Evolutionary conservation across 2,888 invertebrate species (phyloP).

Genomic region (Philhelius pedissequus): DNA sequence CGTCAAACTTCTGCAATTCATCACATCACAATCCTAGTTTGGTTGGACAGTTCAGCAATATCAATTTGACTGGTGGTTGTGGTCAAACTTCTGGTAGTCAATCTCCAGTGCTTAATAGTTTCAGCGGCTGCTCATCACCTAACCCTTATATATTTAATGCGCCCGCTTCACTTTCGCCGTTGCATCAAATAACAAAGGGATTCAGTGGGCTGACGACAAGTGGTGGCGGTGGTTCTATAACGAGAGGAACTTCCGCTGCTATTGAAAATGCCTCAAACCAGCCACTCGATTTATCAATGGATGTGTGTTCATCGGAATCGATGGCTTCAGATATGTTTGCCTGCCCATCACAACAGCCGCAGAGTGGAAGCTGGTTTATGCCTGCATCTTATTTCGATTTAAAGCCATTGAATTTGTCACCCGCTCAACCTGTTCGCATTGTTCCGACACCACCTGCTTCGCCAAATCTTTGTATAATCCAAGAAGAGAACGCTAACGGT

Average conservation of each 20-base stretch:
- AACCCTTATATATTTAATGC: constrained; percentile 75
- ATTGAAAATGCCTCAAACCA: constrained; percentile 76
- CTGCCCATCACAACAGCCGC: constrained; percentile 60
- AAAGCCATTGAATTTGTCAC: constrained; percentile 78
- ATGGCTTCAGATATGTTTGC: constrained; percentile 44
- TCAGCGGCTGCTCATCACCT: constrained; percentile 77
- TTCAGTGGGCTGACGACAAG: constrained; percentile 87
- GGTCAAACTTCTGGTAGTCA: constrained; percentile 76
- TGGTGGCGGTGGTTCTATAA: constrained; percentile 84
- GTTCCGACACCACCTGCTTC: constrained; percentile 79
- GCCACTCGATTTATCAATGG: constrained; percentile 78
- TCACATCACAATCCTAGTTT: constrained; percentile 68
- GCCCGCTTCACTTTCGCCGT: constrained; percentile 80
- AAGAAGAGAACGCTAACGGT: constrained; percentile 83
- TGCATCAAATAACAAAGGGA: constrained; percentile 85
- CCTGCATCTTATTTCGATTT: constrained; percentile 76
- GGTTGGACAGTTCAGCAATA: constrained; percentile 74
- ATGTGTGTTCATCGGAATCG: constrained; percentile 72
- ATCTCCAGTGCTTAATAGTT: constrained; percentile 80
- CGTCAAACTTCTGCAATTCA: constrained; percentile 19
- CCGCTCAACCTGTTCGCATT: constrained; percentile 77
- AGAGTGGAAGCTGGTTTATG: constrained; percentile 74
- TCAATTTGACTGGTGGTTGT: constrained; percentile 70
- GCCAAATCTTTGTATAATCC: constrained; percentile 86
- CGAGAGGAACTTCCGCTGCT: constrained; percentile 84